Evolutionary conservation across 2,888 invertebrate species (phyloP).

Genomic region (Lasioglossum leucozonium): DNA sequence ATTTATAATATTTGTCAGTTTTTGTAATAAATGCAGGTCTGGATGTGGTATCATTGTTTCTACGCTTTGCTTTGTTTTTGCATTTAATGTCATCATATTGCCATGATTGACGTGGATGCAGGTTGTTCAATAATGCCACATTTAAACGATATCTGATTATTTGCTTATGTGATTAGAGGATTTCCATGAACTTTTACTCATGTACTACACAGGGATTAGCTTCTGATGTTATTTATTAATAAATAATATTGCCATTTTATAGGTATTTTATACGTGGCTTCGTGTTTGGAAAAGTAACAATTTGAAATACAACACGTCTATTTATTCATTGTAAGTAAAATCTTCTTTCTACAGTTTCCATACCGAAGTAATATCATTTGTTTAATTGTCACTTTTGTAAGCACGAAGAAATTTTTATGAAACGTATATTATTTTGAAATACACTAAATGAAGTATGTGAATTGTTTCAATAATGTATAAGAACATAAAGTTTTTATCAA

Average conservation of each 20-base stretch:
- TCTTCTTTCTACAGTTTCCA: neutral
- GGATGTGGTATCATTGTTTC: constrained; percentile 43
- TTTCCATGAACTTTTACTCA: constrained; percentile 14
- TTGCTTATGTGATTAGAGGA: constrained; percentile 12
- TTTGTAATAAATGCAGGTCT: constrained; percentile 13
- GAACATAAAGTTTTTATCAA: constrained; percentile 24
- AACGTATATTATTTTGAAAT: constrained; percentile 29
- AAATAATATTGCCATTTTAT: constrained; percentile 29
- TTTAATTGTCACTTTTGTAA: constrained; percentile 39
- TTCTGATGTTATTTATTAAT: constrained; percentile 39
- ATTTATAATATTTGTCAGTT: constrained; percentile 15
- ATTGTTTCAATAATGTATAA: constrained; percentile 45
- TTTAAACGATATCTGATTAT: constrained; percentile 9
- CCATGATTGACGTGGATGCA: neutral
- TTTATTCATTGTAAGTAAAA: constrained; percentile 10
- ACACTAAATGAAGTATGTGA: constrained; percentile 39
- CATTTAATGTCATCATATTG: neutral
- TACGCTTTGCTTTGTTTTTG: constrained; percentile 21
- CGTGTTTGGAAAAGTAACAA: constrained; percentile 45
- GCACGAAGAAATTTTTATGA: constrained; percentile 19
- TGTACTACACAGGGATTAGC: constrained; percentile 42
- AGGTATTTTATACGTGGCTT: constrained; percentile 26
- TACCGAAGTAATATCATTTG: neutral
- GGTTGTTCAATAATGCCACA: constrained; percentile 33
- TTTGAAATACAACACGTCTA: constrained; percentile 14